Percentiles rank a stretch among this genome's conserved stretches.
Evolutionary conservation across 2,113 vertebrate species (phyloP).

Genomic region (Eudyptes chrysolophus): DNA sequence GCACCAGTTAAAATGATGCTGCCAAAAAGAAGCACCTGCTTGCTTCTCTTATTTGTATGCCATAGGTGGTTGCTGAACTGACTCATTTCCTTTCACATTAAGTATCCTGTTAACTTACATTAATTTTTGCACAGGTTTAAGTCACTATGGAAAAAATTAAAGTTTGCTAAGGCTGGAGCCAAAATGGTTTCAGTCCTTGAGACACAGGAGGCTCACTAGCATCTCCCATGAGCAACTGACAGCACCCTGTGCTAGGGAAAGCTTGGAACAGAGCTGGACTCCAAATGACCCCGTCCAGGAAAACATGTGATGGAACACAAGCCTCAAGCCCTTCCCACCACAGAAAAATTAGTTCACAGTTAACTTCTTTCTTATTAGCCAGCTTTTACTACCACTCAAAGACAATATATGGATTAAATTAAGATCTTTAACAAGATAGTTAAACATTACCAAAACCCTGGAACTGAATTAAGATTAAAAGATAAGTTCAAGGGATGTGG

Average conservation of each 20-base stretch:
- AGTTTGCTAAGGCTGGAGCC: neutral
- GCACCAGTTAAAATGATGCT: neutral
- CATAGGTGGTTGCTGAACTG: neutral
- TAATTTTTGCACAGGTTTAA: neutral
- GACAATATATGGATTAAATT: neutral
- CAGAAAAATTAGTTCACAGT: neutral
- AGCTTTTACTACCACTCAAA: neutral
- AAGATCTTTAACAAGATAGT: neutral
- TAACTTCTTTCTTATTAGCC: neutral
- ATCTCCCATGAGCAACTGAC: neutral
- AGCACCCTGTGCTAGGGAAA: neutral
- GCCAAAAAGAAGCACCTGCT: neutral
- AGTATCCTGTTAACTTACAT: neutral
- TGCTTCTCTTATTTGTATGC: neutral
- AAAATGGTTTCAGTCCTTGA: constrained; percentile 32
- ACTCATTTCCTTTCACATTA: constrained; percentile 19
- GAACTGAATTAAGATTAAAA: neutral
- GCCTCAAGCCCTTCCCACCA: neutral
- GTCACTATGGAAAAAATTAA: neutral
- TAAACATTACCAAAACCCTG: neutral
- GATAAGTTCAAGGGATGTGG: neutral
- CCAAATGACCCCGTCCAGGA: neutral
- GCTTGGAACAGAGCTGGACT: neutral
- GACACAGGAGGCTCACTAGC: neutral
- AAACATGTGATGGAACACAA: neutral